Evolutionary conservation across 2,888 invertebrate genomes (phyloP), one percentile per base, ranked within the genome.

Genomic region (Gasteruption jaculator): DNA sequence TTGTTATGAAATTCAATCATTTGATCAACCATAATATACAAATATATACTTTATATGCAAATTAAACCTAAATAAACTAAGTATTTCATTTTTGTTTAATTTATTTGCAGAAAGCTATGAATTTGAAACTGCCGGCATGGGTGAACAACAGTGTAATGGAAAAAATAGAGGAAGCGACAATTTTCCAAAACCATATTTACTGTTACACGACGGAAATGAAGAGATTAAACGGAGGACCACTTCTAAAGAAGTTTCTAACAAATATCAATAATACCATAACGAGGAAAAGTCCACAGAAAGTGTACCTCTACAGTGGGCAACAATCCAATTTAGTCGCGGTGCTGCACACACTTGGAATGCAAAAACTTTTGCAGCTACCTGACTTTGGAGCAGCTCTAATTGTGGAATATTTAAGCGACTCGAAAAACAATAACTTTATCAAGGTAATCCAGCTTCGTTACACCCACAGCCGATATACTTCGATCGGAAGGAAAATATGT

Each of bases 261-360:
- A 58, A 60, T 24, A 46, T 61, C 21, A 38, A 45, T 8, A 2
- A 38, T 3, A 26, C 43, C 0, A 35, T 26, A 1, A 8, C 33
- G 5, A 12, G 22, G 0, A 12, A 14, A 0, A 49, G 6, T 15
- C 30, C 43, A 3, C 46, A 54, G n/a, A 60, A 60, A 27, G 50
- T 60, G 16, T 61, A 60, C 10, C 38, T 61, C 7, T 61, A 55
- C 18, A 53, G 56, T n/a, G 61, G 43, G 2, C 61, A 61, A 14
- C 61, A 60, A 19, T 21, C 50, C 2, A 61, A 53, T 24, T 19
- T 61, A 7, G 52, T 53, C 4, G 51, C 46, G 8, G 47, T 53
- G 8, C 26, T 35, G 2, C 45, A 31, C 33, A 49, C 54, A 2
- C 55, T 53, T 4, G 45, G 41, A 26, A 42, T 61, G 11, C 38